Percentiles rank a stretch among this genome's conserved stretches.
Conservation (phyloP, 2,797 vertebrate species). For the Parauchenoglanis ngamensis region DNA sequence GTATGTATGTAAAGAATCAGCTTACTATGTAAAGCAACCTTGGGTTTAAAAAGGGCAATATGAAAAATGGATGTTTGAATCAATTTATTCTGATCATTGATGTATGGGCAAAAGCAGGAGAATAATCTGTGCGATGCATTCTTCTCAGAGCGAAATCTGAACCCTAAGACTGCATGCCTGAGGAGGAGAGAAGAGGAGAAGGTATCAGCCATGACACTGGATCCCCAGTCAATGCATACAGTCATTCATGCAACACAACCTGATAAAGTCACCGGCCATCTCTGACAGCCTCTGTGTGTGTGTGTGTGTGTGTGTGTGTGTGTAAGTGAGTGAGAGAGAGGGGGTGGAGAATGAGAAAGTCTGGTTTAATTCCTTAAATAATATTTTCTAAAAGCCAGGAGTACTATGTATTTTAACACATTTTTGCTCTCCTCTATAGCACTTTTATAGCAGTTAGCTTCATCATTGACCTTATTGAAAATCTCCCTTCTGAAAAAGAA, state of each 20-base stretch:
- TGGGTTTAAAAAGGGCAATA: not conserved
- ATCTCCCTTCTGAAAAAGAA: not conserved
- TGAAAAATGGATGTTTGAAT: not conserved
- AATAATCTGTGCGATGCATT: slow-evolving; percentile 10
- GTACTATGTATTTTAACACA: not conserved
- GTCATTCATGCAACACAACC: slow-evolving; percentile 85
- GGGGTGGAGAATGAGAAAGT: not conserved
- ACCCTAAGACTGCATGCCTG: slow-evolving; percentile 97
- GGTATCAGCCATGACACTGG: slow-evolving; percentile 85
- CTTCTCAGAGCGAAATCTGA: slow-evolving; percentile 90
- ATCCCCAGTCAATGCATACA: slow-evolving; percentile 85
- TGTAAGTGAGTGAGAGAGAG: not conserved
- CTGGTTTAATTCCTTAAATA: not conserved
- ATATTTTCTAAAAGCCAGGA: slow-evolving; percentile 18
- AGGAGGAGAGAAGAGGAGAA: slow-evolving; percentile 96
- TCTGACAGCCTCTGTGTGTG: slow-evolving; percentile 73
- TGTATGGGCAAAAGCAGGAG: not conserved
- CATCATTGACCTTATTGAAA: slow-evolving; percentile 7
- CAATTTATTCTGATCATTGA: not conserved
- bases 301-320: not conserved
- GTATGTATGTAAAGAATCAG: not conserved
- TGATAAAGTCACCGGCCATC: slow-evolving; percentile 87
- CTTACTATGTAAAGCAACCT: not conserved
- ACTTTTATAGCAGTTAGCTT: slow-evolving; percentile 19
- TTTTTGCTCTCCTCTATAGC: slow-evolving; percentile 7